Percentiles rank a stretch among this genome's conserved stretches.
phyloP scores from a whole-genome alignment of 2,797 vertebrate species.

The Balearica regulorum region DNA sequence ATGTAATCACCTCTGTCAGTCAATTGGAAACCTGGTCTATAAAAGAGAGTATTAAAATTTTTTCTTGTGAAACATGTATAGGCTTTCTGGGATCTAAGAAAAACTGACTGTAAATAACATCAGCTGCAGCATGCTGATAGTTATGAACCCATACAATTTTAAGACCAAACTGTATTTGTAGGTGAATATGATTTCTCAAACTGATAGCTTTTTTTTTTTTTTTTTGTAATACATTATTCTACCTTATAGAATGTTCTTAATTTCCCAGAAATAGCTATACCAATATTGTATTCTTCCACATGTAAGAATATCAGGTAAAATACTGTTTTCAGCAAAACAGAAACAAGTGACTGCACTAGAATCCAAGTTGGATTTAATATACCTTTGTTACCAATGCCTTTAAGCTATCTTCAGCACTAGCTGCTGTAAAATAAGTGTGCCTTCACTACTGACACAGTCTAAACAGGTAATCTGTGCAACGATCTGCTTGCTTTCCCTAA shows the following conservation, averaged over 20 bases:
- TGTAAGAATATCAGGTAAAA: background rate
- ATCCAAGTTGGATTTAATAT: background rate
- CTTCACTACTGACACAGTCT: background rate
- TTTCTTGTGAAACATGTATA: background rate
- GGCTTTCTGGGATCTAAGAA: background rate
- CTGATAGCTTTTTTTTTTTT: background rate
- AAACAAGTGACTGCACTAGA: background rate
- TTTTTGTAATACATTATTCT: background rate
- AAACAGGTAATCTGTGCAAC: background rate
- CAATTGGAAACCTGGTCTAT: background rate
- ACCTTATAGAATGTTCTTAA: background rate
- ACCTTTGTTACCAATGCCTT: background rate
- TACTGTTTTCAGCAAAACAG: background rate
- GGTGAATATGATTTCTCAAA: background rate
- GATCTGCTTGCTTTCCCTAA: background rate
- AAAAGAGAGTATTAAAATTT: background rate
- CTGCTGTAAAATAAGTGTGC: background rate
- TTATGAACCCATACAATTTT: background rate
- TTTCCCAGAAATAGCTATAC: background rate
- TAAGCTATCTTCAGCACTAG: background rate
- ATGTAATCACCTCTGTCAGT: background rate
- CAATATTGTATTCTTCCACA: background rate
- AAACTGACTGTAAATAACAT: background rate
- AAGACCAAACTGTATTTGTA: background rate
- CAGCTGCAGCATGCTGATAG: background rate